A percentile compares a stretch with the other conserved stretches of the same genome.
Conservation (phyloP, 2,888 invertebrate genomes). For the Syrista parreyssii region DNA sequence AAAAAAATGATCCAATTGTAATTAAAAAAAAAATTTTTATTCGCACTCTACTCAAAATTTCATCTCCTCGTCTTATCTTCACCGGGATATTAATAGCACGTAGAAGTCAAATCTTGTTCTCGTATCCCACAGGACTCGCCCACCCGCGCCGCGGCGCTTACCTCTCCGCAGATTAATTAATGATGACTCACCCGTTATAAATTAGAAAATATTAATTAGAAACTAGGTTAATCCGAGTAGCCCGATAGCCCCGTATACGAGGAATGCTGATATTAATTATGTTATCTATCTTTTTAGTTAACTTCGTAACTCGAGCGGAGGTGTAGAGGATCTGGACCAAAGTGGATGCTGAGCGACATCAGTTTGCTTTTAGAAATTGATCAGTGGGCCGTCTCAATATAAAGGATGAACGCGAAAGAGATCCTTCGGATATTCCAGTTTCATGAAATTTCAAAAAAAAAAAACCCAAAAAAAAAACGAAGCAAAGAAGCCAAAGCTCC, state of each 20-base stretch:
- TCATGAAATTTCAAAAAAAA: neutral
- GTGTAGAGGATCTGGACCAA: conserved; percentile 11
- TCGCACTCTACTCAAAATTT: neutral
- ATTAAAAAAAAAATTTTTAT: neutral
- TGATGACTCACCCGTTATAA: conserved; percentile 16
- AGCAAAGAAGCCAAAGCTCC: no score
- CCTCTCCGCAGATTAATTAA: conserved; percentile 7
- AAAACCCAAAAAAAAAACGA: no score
- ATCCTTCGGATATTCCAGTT: neutral
- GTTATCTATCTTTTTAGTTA: conserved; percentile 15
- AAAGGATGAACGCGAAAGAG: neutral
- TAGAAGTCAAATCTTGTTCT: neutral
- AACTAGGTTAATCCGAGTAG: conserved; percentile 22
- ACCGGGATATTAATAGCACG: neutral
- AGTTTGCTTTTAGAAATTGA: conserved; percentile 14
- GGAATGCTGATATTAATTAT: conserved; percentile 20
- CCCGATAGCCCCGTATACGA: conserved; percentile 5
- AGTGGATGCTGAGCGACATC: conserved; percentile 5
- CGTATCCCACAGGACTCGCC: neutral
- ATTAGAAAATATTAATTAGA: conserved; percentile 23
- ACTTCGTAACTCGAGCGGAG: conserved; percentile 9
- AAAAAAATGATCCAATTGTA: neutral
- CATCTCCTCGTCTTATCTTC: neutral
- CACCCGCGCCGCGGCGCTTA: neutral
- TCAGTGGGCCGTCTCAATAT: neutral